Percentiles rank a stretch among this genome's conserved stretches.
These are phyloP conservation scores for Sminthopsis crassicaudata DNA, from an alignment of 2,113 vertebrate genomes.

Conservation along the genomic window DNA sequence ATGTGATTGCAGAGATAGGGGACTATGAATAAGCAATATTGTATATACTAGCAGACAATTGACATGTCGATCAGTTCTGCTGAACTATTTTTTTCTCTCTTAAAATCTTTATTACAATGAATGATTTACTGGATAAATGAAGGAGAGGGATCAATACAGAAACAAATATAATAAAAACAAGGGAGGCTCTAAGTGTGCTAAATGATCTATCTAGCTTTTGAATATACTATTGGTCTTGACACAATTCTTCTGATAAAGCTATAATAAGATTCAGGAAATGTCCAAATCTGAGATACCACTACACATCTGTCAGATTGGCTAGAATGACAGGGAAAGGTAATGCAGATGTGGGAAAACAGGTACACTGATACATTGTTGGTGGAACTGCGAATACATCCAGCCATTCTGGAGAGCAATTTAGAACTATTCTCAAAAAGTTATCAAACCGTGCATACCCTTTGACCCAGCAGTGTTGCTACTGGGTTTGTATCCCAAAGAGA, in stretches of 20 bases:
- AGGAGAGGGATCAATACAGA: neutral
- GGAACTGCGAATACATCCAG: too few species aligned
- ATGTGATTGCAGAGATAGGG: conserved; percentile 32
- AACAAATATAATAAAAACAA: neutral
- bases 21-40: neutral
- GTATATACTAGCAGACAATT: neutral
- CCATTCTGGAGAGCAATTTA: too few species aligned
- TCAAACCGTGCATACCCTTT: too few species aligned
- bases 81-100: neutral
- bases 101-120: neutral
- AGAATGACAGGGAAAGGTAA: too few species aligned
- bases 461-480: too few species aligned
- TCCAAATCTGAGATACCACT: too few species aligned
- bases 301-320: too few species aligned
- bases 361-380: too few species aligned
- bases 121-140: neutral
- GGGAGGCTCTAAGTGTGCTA: conserved; percentile 19
- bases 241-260: neutral
- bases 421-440: too few species aligned
- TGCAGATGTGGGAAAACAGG: too few species aligned
- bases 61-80: neutral
- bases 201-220: neutral
- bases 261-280: conserved; percentile 2
- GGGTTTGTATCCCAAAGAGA: too few species aligned
- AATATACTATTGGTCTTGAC: neutral